Evolutionary conservation across 2,797 vertebrate genomes (phyloP).

Genomic region (Macropus fuliginosus): DNA sequence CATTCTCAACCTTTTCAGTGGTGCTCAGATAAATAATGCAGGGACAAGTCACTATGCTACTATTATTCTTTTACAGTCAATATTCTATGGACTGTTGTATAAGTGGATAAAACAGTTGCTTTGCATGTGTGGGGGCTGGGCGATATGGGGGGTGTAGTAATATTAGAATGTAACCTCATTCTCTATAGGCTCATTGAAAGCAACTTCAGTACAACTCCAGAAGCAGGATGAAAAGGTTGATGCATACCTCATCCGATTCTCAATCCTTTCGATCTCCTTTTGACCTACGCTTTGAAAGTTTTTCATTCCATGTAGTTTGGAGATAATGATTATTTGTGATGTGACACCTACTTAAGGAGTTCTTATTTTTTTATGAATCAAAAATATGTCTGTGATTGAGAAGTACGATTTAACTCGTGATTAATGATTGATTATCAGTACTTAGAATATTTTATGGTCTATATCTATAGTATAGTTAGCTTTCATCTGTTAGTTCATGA

Average conservation of each 20-base stretch:
- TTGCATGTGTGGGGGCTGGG: too few species aligned
- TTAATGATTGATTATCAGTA: background rate
- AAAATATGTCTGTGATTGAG: background rate
- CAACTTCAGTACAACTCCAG: background rate
- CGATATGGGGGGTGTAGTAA: too few species aligned
- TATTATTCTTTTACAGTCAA: background rate
- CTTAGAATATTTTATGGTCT: background rate
- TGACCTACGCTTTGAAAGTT: background rate
- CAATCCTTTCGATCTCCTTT: background rate
- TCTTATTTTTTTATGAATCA: background rate
- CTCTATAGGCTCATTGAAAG: background rate
- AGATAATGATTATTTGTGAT: background rate
- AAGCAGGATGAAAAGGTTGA: background rate
- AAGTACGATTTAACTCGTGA: background rate
- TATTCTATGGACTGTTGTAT: background rate
- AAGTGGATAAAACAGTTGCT: background rate
- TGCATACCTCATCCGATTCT: background rate
- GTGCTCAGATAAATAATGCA: background rate
- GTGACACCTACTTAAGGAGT: background rate
- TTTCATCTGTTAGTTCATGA: background rate
- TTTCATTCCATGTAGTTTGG: background rate
- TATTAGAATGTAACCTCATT: background rate
- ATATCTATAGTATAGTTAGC: background rate
- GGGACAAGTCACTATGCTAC: background rate
- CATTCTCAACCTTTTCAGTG: background rate